These are phyloP conservation scores for Drosophila persimilis DNA, from an alignment of 1,140 invertebrate genomes.

Conservation along the genomic window DNA sequence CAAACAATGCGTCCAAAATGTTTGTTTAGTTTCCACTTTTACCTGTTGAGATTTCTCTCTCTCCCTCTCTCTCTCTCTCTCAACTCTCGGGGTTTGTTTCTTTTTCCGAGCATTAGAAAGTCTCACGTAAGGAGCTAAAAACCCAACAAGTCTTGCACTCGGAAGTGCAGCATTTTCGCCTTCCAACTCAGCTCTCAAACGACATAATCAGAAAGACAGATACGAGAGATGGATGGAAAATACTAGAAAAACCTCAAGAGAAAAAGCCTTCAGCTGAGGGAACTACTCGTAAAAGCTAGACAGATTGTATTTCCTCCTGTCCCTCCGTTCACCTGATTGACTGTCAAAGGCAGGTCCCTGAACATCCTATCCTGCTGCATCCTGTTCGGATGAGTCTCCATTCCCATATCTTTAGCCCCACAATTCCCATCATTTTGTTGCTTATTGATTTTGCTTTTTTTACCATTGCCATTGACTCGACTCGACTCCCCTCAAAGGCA, in stretches of 20 bases:
- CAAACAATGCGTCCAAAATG: conserved; percentile 22
- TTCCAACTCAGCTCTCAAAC: conserved; percentile 5
- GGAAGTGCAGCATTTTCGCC: background rate
- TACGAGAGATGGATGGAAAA: background rate
- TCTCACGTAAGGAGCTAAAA: background rate
- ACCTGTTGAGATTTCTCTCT: conserved; percentile 34
- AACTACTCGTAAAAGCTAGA: conserved; percentile 14
- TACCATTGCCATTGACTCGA: background rate
- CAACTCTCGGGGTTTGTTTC: background rate
- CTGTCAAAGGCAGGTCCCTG: conserved; percentile 36
- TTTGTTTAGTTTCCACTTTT: conserved; percentile 15
- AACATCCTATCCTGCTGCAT: background rate
- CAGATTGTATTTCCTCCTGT: conserved; percentile 34
- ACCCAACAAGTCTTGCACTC: background rate
- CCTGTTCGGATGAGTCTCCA: conserved; percentile 19
- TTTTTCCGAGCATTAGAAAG: background rate
- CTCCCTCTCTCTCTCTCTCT: no score
- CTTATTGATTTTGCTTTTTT: conserved; percentile 32
- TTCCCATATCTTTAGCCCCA: background rate
- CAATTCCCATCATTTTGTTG: conserved; percentile 15
- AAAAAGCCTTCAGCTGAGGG: background rate
- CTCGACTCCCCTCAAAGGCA: conserved; percentile 6
- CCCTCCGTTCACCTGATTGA: conserved; percentile 41
- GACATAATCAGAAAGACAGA: conserved; percentile 6
- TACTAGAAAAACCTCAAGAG: background rate